Conservation (phyloP, 1,140 invertebrate genomes). For the Physella acuta region DNA sequence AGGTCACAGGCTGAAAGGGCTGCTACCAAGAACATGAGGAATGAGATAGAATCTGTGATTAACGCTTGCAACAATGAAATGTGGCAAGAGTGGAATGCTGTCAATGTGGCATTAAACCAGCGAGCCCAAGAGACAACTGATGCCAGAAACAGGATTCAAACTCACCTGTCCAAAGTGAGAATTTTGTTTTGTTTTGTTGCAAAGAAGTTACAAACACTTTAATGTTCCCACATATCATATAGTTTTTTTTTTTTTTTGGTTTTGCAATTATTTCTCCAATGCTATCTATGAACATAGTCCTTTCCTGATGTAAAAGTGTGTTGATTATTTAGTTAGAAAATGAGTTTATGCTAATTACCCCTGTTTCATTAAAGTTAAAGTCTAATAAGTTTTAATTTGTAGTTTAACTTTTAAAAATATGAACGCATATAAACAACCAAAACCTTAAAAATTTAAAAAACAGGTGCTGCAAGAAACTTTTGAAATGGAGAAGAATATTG, state of each 20-base stretch:
- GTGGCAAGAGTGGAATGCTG: slow-evolving; percentile 84
- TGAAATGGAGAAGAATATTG: slow-evolving; percentile 68
- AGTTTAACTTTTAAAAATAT: not conserved
- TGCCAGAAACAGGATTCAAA: slow-evolving; percentile 75
- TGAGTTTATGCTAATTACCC: too few relatives aligned
- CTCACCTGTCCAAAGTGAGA: slow-evolving; percentile 77
- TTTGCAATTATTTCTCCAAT: too few relatives aligned
- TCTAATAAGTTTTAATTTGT: too few relatives aligned
- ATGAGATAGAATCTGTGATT: slow-evolving; percentile 78
- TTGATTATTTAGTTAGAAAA: too few relatives aligned
- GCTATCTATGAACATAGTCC: too few relatives aligned
- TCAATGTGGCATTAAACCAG: slow-evolving; percentile 56
- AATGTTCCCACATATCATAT: too few relatives aligned
- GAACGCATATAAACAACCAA: not conserved
- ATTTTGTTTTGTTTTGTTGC: slow-evolving; percentile 1
- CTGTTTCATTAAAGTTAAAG: too few relatives aligned
- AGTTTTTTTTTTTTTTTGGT: too few relatives aligned
- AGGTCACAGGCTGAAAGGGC: slow-evolving; percentile 83
- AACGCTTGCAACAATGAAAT: slow-evolving; percentile 81
- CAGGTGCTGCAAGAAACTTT: slow-evolving; percentile 87
- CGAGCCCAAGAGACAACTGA: slow-evolving; percentile 57
- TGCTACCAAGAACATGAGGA: slow-evolving; percentile 77
- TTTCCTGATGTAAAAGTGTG: too few relatives aligned
- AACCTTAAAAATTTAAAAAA: not conserved
- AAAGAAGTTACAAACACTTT: too few relatives aligned